Percentiles rank a stretch among this genome's conserved stretches.
phyloP scores from a whole-genome alignment of 2,888 invertebrate genomes.

The Phorcus lineatus region DNA sequence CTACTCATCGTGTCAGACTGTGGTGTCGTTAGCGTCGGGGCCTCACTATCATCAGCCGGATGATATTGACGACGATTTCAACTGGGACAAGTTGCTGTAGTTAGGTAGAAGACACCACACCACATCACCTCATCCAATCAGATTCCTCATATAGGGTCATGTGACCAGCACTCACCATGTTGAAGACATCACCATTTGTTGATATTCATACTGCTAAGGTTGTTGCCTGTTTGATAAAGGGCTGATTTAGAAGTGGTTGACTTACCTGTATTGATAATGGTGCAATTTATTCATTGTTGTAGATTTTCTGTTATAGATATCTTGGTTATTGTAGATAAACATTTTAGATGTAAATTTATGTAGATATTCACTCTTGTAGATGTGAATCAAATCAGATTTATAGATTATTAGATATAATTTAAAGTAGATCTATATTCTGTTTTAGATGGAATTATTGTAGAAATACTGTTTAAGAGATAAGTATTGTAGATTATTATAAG shows the following conservation, averaged over 20 bases:
- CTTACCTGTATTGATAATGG: not conserved
- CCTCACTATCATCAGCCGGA: conserved; percentile 51
- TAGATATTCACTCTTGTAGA: not conserved
- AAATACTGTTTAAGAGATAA: too few species aligned
- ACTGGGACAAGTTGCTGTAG: conserved; percentile 73
- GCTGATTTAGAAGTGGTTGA: not conserved
- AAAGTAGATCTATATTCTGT: too few species aligned
- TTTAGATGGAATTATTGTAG: too few species aligned
- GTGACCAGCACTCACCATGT: not conserved
- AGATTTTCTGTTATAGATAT: not conserved
- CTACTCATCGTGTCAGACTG: conserved; percentile 27
- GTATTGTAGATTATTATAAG: too few species aligned
- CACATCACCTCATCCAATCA: conserved; percentile 14
- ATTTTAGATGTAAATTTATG: not conserved
- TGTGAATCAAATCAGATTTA: too few species aligned
- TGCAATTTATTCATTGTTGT: not conserved
- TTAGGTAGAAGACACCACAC: not conserved
- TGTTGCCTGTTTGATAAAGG: not conserved
- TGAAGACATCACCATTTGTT: not conserved
- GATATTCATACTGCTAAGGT: conserved; percentile 1
- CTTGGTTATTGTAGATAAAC: not conserved
- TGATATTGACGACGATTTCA: conserved; percentile 71
- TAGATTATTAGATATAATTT: too few species aligned
- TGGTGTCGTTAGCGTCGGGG: conserved; percentile 21
- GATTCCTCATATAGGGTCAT: not conserved